Conservation (phyloP, 1,140 invertebrate genomes). For the Rhagoletis zephyria region DNA sequence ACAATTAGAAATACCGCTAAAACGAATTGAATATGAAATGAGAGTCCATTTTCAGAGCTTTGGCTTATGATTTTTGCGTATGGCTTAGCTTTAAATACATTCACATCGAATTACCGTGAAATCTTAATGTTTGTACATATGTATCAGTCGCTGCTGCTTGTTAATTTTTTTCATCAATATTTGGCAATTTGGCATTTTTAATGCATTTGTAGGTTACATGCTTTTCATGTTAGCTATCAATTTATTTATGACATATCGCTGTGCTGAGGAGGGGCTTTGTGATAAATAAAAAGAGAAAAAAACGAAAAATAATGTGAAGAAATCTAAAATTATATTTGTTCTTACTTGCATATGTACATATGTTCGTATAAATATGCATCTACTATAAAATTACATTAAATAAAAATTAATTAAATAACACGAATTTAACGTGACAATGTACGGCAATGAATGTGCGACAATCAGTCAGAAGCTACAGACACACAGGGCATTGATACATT, state of each 20-base stretch:
- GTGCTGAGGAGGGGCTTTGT: background rate
- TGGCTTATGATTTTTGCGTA: background rate
- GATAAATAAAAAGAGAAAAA: conserved; percentile 56
- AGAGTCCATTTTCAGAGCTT: background rate
- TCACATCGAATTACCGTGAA: conserved; percentile 1
- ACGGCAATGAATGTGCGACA: conserved; percentile 55
- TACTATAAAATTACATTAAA: conserved; percentile 65
- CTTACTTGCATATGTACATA: background rate
- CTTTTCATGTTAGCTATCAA: conserved; percentile 34
- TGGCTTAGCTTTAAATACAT: background rate
- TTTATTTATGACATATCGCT: conserved; percentile 6
- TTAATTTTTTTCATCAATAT: background rate
- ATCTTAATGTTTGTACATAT: background rate
- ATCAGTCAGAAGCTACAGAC: too few species aligned
- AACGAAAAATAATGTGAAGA: background rate
- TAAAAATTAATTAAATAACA: conserved; percentile 73
- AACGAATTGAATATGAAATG: background rate
- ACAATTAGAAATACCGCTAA: background rate
- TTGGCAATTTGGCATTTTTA: conserved; percentile 17
- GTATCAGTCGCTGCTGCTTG: background rate
- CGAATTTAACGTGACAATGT: conserved; percentile 73
- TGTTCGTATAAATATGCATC: conserved; percentile 55
- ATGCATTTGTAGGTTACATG: conserved; percentile 29
- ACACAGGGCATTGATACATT: too few species aligned
- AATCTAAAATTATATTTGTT: background rate